phyloP scores from a whole-genome alignment of 2,888 invertebrate species.

The Drosophila pullipes region DNA sequence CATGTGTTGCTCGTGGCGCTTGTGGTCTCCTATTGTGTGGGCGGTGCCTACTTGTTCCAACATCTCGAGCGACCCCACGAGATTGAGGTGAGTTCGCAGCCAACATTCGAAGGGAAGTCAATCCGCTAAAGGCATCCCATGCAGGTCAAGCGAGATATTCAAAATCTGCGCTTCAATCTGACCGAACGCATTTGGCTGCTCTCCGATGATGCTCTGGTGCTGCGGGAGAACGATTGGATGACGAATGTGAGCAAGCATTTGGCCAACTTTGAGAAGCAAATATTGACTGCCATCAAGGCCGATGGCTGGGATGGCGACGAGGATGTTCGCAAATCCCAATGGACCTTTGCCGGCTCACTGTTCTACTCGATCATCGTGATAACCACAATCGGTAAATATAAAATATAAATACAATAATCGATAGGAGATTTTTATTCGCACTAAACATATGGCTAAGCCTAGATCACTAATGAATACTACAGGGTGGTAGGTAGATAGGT shows the following conservation, averaged over 20 bases:
- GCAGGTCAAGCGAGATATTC: constrained; percentile 92
- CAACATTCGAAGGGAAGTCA: neutral
- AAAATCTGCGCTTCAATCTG: constrained; percentile 90
- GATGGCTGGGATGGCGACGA: constrained; percentile 96
- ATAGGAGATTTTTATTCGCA: constrained; percentile 87
- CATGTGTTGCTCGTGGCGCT: constrained; percentile 94
- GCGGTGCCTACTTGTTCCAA: constrained; percentile 94
- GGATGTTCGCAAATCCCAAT: constrained; percentile 88
- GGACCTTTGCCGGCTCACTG: constrained; percentile 95
- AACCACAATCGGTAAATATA: constrained; percentile 94
- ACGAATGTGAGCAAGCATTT: constrained; percentile 88
- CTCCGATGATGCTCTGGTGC: constrained; percentile 86
- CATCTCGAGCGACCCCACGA: constrained; percentile 91
- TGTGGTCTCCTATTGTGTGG: constrained; percentile 95
- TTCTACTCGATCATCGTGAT: constrained; percentile 98
- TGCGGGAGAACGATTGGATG: constrained; percentile 93
- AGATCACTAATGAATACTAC: constrained; percentile 33
- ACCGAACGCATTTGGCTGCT: constrained; percentile 92
- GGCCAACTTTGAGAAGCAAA: constrained; percentile 89
- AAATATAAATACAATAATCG: constrained; percentile 90
- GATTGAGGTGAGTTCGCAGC: constrained; percentile 87
- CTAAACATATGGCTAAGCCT: constrained; percentile 47
- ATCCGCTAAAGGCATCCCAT: neutral
- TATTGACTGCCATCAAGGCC: constrained; percentile 93
- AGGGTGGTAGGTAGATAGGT: neutral